Evolutionary conservation across 2,113 vertebrate species (phyloP).

Genomic region (Silurus glanis): DNA sequence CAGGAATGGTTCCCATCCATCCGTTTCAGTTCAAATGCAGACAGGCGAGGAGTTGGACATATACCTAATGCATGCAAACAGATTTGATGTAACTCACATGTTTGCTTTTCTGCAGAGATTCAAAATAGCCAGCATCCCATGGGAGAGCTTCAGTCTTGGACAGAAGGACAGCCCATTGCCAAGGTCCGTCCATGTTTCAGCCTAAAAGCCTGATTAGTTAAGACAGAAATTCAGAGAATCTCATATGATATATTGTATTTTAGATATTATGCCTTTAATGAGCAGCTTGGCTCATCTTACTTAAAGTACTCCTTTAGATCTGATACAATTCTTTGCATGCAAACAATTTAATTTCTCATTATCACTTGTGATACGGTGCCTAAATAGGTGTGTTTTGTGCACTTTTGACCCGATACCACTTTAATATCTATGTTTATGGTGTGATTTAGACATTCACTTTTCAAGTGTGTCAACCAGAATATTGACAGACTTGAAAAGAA

Average conservation of each 20-base stretch:
- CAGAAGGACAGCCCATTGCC: slow-evolving; percentile 60
- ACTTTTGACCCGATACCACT: neutral
- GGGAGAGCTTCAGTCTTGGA: slow-evolving; percentile 59
- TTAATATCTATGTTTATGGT: neutral
- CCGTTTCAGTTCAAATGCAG: slow-evolving; percentile 12
- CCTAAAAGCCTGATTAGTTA: neutral
- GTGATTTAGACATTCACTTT: neutral
- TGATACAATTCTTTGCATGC: neutral
- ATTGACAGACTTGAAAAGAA: neutral
- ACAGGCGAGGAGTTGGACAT: neutral
- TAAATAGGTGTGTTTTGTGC: neutral
- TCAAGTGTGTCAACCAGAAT: neutral
- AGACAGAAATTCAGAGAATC: neutral
- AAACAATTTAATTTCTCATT: slow-evolving; percentile 33
- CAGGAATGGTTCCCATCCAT: slow-evolving; percentile 44
- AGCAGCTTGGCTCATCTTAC: neutral
- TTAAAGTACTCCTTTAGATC: neutral
- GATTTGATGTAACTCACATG: slow-evolving; percentile 2
- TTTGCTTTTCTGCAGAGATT: slow-evolving; percentile 62
- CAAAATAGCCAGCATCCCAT: slow-evolving; percentile 59
- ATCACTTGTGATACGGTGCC: slow-evolving; percentile 13
- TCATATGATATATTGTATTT: neutral
- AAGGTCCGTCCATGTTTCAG: slow-evolving; percentile 61
- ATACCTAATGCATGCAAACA: neutral
- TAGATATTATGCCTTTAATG: neutral